Evolutionary conservation across 1,140 invertebrate species (phyloP).

Genomic region (Lordiphosa collinella): DNA sequence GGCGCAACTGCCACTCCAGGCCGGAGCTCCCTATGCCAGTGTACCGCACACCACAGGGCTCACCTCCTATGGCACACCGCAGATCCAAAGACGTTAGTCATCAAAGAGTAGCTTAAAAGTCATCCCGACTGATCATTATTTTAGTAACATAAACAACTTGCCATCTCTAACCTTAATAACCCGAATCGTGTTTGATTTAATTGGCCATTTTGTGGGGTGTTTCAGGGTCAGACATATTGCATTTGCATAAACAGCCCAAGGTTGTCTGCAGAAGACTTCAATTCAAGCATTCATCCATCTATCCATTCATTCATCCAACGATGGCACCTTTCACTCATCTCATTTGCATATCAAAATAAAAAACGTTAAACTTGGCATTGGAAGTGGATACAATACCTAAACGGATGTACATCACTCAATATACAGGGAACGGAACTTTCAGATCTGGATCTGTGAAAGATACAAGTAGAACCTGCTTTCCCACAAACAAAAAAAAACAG

Average conservation of each 20-base stretch:
- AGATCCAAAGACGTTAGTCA: constrained; percentile 58
- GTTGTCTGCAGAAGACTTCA: constrained; percentile 49
- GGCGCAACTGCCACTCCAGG: constrained; percentile 63
- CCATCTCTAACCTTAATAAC: constrained; percentile 38
- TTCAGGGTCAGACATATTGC: constrained; percentile 42
- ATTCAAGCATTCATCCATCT: constrained; percentile 18
- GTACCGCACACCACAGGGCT: constrained; percentile 59
- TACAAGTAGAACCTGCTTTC: constrained; percentile 31
- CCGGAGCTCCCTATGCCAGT: constrained; percentile 61
- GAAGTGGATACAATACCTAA: constrained; percentile 24
- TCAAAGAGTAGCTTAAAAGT: constrained; percentile 9
- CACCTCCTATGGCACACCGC: constrained; percentile 67
- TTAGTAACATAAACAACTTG: constrained; percentile 28
- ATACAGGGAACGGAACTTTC: constrained; percentile 34
- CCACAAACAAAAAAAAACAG: constrained; percentile 32
- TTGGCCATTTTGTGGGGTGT: constrained; percentile 29
- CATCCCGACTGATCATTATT: constrained; percentile 42
- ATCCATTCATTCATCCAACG: constrained; percentile 20
- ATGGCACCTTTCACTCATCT: constrained; percentile 60
- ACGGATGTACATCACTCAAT: constrained; percentile 25
- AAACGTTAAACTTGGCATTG: constrained; percentile 68
- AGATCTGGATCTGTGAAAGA: constrained; percentile 17
- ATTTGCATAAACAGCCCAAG: constrained; percentile 66
- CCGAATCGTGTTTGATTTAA: constrained; percentile 21
- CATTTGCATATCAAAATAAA: constrained; percentile 2